phyloP scores from a whole-genome alignment of 2,797 vertebrate genomes.

The Catamblyrhynchus diadema region DNA sequence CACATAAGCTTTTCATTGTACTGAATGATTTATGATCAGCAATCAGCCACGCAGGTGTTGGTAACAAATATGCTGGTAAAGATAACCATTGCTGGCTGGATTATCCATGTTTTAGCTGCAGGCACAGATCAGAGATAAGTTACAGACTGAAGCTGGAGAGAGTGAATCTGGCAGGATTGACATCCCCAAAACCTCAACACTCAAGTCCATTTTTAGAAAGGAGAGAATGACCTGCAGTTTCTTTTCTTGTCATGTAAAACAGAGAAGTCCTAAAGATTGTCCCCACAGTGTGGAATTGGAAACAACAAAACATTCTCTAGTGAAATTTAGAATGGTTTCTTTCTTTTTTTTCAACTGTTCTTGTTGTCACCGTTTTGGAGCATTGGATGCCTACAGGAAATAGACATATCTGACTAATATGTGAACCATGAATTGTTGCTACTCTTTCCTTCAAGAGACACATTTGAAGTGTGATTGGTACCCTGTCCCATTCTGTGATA shows the following conservation, averaged over 20 bases:
- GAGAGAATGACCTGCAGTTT: neutral
- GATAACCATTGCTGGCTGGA: neutral
- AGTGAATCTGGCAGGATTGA: neutral
- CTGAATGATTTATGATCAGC: neutral
- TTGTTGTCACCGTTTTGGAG: neutral
- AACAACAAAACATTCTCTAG: neutral
- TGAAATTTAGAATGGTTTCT: neutral
- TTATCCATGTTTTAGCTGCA: neutral
- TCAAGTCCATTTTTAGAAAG: neutral
- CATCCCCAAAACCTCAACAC: neutral
- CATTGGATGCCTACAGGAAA: neutral
- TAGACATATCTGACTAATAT: no score
- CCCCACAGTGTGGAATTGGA: neutral
- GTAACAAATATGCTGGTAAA: neutral
- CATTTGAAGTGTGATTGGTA: neutral
- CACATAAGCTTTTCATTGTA: neutral
- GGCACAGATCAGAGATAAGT: neutral
- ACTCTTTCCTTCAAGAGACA: neutral
- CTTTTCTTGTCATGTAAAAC: neutral
- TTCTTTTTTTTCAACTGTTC: neutral
- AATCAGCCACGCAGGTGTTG: neutral
- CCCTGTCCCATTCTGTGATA: neutral
- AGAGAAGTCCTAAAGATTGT: neutral
- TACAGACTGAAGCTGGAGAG: neutral
- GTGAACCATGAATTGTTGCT: neutral